phyloP scores from a whole-genome alignment of 2,888 invertebrate genomes.

The Deilephila porcellus region DNA sequence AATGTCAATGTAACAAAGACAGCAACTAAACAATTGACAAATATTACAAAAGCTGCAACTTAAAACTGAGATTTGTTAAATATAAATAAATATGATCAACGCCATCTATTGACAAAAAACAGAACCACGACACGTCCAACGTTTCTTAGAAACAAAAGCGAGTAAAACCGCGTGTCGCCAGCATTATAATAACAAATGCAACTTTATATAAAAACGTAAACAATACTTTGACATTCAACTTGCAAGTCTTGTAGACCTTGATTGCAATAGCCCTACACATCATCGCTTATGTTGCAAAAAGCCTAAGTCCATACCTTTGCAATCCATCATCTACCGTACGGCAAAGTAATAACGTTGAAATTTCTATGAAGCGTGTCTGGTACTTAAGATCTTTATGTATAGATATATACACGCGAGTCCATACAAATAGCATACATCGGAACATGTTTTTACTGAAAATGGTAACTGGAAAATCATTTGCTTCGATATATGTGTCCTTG shows the following conservation, averaged over 20 bases:
- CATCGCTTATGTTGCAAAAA: conserved; percentile 44
- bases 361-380: conserved; percentile 32
- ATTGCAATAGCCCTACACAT: conserved; percentile 63
- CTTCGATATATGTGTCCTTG: conserved; percentile 67
- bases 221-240: conserved; percentile 80
- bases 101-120: conserved; percentile 12
- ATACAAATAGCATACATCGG: conserved; percentile 58
- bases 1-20: background rate
- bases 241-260: conserved; percentile 77
- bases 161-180: background rate
- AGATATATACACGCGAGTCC: conserved; percentile 37
- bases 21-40: background rate
- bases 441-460: conserved; percentile 82
- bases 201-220: conserved; percentile 65
- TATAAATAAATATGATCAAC: conserved; percentile 1
- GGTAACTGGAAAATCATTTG: conserved; percentile 79
- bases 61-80: background rate
- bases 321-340: conserved; percentile 47
- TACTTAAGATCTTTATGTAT: conserved; percentile 40
- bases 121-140: background rate
- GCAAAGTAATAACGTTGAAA: conserved; percentile 33
- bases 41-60: background rate
- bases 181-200: conserved; percentile 32
- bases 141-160: conserved; percentile 7
- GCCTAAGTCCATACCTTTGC: conserved; percentile 38